Percentiles rank a stretch among this genome's conserved stretches.
Evolutionary conservation across 2,797 vertebrate species (phyloP).

Genomic region (Pipistrellus pygmaeus): DNA sequence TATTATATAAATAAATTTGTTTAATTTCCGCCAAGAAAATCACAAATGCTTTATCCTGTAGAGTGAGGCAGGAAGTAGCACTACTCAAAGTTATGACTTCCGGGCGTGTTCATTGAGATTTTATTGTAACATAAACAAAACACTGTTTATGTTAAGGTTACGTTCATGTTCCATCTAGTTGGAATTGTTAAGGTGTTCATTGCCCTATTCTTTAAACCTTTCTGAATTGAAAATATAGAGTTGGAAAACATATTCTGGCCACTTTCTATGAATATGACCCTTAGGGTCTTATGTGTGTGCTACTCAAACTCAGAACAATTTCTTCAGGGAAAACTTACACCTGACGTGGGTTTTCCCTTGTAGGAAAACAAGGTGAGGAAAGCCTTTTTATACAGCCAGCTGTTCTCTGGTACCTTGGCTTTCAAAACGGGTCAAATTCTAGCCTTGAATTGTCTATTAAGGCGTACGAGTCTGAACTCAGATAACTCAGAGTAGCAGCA

Average conservation of each 20-base stretch:
- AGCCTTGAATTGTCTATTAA: background rate
- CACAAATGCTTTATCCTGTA: background rate
- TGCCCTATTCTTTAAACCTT: constrained; percentile 18
- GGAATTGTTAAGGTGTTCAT: constrained; percentile 28
- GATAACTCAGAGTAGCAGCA: background rate
- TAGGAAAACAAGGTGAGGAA: constrained; percentile 51
- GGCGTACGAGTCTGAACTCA: constrained; percentile 18
- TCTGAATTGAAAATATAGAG: constrained; percentile 38
- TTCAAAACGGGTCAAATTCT: constrained; percentile 4
- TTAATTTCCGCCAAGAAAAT: background rate
- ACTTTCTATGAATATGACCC: background rate
- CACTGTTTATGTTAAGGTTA: background rate
- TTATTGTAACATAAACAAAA: background rate
- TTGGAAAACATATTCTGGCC: background rate
- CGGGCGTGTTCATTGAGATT: background rate
- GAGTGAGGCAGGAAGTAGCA: background rate
- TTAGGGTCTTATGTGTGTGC: constrained; percentile 8
- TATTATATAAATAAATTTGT: background rate
- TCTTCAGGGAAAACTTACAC: background rate
- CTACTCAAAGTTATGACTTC: background rate
- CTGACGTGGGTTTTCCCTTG: constrained; percentile 47
- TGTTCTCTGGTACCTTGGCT: constrained; percentile 23
- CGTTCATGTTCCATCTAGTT: constrained; percentile 4
- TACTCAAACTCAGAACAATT: constrained; percentile 22
- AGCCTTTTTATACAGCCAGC: background rate